phyloP scores from a whole-genome alignment of 1,140 invertebrate species.

The Druon quercuslanigerum region DNA sequence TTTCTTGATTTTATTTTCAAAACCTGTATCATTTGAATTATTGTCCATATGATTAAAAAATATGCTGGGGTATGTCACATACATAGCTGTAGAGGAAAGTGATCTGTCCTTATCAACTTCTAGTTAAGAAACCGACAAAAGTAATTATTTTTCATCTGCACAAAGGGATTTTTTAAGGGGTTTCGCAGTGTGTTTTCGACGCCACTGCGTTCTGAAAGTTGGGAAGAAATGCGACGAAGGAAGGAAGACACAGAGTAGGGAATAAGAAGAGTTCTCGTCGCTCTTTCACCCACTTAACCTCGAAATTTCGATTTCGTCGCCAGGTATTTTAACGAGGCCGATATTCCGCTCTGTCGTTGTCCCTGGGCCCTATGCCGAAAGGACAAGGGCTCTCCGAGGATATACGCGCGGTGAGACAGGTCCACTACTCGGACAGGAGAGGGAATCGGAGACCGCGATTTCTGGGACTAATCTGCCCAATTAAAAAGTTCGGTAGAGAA shows the following conservation, averaged over 20 bases:
- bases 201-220: constrained; percentile 32
- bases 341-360: constrained; percentile 62
- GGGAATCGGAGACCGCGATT: constrained; percentile 61
- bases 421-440: constrained; percentile 42
- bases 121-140: not conserved
- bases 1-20: too few species aligned
- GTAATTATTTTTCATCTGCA: not conserved
- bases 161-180: not conserved
- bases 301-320: constrained; percentile 75
- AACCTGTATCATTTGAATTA: too few species aligned
- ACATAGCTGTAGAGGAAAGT: too few species aligned
- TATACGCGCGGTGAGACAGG: constrained; percentile 35
- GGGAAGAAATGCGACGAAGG: constrained; percentile 44
- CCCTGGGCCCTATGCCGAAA: constrained; percentile 38
- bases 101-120: too few species aligned
- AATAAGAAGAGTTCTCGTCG: constrained; percentile 45
- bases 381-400: constrained; percentile 44
- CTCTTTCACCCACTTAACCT: constrained; percentile 66
- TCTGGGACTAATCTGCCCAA: constrained; percentile 71
- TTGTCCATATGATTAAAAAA: too few species aligned
- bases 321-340: constrained; percentile 75
- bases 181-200: not conserved
- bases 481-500: constrained; percentile 68
- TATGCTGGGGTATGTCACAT: too few species aligned
- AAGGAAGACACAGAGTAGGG: constrained; percentile 37